Percentiles rank a stretch among this genome's conserved stretches.
These are phyloP conservation scores for Trypoxylus dichotomus DNA, from an alignment of 1,140 invertebrate genomes.

Conservation along the genomic window DNA sequence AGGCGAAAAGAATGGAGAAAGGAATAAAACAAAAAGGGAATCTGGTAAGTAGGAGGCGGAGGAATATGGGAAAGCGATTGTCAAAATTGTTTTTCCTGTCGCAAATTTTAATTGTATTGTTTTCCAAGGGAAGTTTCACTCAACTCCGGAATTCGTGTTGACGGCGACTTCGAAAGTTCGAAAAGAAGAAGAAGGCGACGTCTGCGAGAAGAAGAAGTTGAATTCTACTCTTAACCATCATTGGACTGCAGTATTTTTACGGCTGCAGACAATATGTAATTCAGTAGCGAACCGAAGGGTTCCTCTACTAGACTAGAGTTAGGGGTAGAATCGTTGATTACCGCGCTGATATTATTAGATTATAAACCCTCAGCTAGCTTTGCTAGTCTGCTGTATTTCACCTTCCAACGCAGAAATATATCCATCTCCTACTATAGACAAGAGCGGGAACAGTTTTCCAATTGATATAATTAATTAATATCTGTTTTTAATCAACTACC, in stretches of 20 bases:
- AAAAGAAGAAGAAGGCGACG: neutral
- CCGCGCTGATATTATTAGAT: conserved; percentile 43
- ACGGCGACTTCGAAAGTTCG: conserved; percentile 13
- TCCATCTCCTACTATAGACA: neutral
- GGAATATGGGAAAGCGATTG: conserved; percentile 18
- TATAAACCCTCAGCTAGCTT: conserved; percentile 38
- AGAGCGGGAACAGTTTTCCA: neutral
- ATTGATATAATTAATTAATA: neutral
- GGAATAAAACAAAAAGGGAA: neutral
- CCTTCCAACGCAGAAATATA: conserved; percentile 17
- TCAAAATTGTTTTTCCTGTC: conserved; percentile 23
- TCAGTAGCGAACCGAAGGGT: conserved; percentile 33
- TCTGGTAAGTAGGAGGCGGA: neutral
- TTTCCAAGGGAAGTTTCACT: conserved; percentile 14
- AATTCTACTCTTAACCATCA: neutral
- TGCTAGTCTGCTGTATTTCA: conserved; percentile 21
- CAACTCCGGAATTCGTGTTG: conserved; percentile 15
- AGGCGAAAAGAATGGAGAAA: neutral
- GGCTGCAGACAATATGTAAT: conserved; percentile 35
- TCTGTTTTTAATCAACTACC: no score
- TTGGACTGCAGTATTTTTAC: conserved; percentile 35
- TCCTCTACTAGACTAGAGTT: conserved; percentile 5
- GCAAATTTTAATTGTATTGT: conserved; percentile 23
- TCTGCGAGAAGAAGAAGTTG: neutral
- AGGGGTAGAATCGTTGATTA: conserved; percentile 42